Evolutionary conservation across 2,113 vertebrate genomes (phyloP).

Genomic region (Burhinus oedicnemus): DNA sequence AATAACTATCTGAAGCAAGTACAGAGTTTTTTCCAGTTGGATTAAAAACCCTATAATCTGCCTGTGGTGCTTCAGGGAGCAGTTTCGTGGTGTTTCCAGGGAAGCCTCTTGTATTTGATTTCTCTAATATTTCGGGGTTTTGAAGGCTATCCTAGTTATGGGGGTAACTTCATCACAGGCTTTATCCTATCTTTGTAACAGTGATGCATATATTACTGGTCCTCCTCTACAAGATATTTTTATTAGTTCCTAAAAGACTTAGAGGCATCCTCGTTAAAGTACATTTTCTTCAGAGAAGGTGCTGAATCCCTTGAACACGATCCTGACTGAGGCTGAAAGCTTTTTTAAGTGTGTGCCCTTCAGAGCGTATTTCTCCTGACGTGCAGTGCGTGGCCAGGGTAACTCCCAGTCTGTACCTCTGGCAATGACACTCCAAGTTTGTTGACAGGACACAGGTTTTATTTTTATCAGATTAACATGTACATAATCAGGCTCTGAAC

Average conservation of each 20-base stretch:
- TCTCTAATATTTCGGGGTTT: neutral
- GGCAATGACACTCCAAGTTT: neutral
- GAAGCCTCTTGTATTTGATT: neutral
- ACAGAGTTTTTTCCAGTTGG: neutral
- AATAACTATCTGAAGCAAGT: neutral
- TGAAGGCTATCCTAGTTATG: neutral
- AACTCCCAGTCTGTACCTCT: neutral
- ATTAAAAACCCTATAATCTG: neutral
- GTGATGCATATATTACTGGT: neutral
- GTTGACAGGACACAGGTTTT: slow-evolving; percentile 38
- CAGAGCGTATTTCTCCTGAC: neutral
- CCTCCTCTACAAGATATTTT: neutral
- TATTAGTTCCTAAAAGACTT: neutral
- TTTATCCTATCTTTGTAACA: neutral
- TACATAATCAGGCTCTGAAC: neutral
- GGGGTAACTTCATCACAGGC: neutral
- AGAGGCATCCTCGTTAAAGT: neutral
- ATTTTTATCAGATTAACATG: slow-evolving; percentile 27
- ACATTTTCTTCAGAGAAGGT: neutral
- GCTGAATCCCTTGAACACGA: neutral
- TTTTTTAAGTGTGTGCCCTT: neutral
- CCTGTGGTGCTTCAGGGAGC: neutral
- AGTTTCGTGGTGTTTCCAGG: neutral
- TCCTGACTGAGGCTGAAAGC: neutral
- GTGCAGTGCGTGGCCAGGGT: neutral